Evolutionary conservation across 2,113 vertebrate species (phyloP).

Genomic region (Actenoides hombroni): DNA sequence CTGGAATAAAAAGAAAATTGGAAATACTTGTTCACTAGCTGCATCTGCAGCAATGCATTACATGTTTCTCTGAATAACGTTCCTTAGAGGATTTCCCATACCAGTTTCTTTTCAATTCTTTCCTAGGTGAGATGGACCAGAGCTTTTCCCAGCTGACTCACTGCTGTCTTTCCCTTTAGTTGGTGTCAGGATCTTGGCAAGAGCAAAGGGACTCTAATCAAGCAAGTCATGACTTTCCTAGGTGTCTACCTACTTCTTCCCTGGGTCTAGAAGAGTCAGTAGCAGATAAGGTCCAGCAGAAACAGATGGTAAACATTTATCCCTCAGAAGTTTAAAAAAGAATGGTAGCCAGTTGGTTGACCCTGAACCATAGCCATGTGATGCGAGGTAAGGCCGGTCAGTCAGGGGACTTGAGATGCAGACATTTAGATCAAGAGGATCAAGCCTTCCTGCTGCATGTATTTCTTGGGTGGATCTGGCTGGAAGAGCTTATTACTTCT

Average conservation of each 20-base stretch:
- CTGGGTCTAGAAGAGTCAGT: background rate
- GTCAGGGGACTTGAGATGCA: background rate
- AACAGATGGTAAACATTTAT: background rate
- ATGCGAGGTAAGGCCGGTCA: background rate
- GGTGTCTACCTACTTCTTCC: background rate
- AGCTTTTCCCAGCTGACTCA: background rate
- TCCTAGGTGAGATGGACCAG: background rate
- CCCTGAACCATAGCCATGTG: no score
- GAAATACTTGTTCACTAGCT: background rate
- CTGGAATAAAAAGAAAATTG: background rate
- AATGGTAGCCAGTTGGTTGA: background rate
- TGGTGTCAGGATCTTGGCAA: background rate
- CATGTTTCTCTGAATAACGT: background rate
- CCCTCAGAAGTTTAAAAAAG: background rate
- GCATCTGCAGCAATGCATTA: background rate
- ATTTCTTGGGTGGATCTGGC: background rate
- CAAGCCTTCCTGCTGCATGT: background rate
- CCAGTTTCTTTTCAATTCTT: background rate
- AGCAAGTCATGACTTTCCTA: background rate
- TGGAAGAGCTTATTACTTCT: background rate
- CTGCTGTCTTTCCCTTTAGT: background rate
- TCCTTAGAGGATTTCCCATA: background rate
- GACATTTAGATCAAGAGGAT: background rate
- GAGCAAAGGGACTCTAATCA: background rate
- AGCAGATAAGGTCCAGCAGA: background rate